A percentile compares a stretch with the other conserved stretches of the same genome.
Evolutionary conservation across 1,140 invertebrate genomes (phyloP).

Genomic region (Cyclina sinensis): DNA sequence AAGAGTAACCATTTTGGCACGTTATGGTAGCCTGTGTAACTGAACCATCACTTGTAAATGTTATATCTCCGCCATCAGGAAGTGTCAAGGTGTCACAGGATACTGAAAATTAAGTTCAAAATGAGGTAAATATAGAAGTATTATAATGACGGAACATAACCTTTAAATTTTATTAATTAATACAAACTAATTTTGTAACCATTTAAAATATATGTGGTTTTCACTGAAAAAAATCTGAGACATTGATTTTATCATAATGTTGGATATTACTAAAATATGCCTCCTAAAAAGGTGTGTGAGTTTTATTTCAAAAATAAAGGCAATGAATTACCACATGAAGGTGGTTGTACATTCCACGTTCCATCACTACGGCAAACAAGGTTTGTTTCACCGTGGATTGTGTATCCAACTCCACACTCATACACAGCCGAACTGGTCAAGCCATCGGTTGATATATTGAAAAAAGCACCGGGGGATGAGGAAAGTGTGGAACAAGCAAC

Average conservation of each 20-base stretch:
- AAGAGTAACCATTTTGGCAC: neutral
- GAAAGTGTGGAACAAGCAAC: constrained; percentile 41
- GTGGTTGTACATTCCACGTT: constrained; percentile 40
- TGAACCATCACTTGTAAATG: neutral
- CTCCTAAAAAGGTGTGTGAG: too few relatives aligned
- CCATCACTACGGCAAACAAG: constrained; percentile 46
- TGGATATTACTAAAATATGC: neutral
- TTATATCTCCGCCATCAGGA: constrained; percentile 20
- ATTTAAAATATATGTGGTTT: too few relatives aligned
- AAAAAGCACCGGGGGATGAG: neutral
- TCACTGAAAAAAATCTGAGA: neutral
- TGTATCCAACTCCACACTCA: constrained; percentile 47
- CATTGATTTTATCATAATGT: neutral
- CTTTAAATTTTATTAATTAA: too few relatives aligned
- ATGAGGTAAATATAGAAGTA: neutral
- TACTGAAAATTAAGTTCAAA: constrained; percentile 17
- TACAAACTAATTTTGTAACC: too few relatives aligned
- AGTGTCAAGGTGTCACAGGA: constrained; percentile 8
- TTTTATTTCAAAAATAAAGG: neutral
- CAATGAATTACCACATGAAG: constrained; percentile 25
- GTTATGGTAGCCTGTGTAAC: neutral
- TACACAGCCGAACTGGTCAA: constrained; percentile 17
- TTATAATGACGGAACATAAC: too few relatives aligned
- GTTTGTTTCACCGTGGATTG: constrained; percentile 45
- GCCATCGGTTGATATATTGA: constrained; percentile 34